Evolutionary conservation across 1,140 invertebrate genomes (phyloP).

Genomic region (Zaprionus africanus): DNA sequence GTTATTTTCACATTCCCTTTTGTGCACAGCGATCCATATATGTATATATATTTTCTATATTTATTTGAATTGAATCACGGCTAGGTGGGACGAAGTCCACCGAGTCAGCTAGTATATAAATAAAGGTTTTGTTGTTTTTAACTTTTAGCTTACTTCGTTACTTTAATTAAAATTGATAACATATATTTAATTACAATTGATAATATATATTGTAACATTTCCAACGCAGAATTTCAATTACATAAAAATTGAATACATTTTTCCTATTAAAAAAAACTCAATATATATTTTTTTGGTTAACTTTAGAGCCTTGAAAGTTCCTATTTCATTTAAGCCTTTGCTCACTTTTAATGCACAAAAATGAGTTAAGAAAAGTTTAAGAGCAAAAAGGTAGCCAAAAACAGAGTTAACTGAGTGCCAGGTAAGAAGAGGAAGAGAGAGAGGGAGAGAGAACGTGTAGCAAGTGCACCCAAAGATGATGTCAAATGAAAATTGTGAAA

Average conservation of each 20-base stretch:
- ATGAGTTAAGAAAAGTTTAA: not conserved
- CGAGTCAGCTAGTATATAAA: too few species aligned
- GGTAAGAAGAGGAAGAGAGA: not conserved
- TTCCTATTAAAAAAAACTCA: not conserved
- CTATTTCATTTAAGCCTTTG: not conserved
- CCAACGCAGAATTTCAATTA: not conserved
- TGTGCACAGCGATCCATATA: too few species aligned
- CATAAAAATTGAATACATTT: not conserved
- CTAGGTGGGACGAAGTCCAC: too few species aligned
- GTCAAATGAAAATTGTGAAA: slow-evolving; percentile 34
- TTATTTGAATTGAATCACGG: too few species aligned
- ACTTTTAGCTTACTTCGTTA: too few species aligned
- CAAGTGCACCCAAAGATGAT: slow-evolving; percentile 16
- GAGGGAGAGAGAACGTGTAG: not conserved
- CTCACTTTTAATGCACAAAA: not conserved
- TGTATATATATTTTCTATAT: too few species aligned
- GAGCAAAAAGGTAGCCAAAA: not conserved
- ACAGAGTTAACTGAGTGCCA: not conserved
- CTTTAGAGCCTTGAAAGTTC: not conserved
- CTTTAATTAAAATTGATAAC: not conserved
- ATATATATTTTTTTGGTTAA: not conserved
- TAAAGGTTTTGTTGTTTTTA: too few species aligned
- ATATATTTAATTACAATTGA: not conserved
- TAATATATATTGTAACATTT: too few species aligned
- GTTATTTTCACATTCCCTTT: too few species aligned